Percentiles rank a stretch among this genome's conserved stretches.
These are phyloP conservation scores for Acronicta leporina DNA, from an alignment of 2,888 invertebrate species.

Conservation along the genomic window DNA sequence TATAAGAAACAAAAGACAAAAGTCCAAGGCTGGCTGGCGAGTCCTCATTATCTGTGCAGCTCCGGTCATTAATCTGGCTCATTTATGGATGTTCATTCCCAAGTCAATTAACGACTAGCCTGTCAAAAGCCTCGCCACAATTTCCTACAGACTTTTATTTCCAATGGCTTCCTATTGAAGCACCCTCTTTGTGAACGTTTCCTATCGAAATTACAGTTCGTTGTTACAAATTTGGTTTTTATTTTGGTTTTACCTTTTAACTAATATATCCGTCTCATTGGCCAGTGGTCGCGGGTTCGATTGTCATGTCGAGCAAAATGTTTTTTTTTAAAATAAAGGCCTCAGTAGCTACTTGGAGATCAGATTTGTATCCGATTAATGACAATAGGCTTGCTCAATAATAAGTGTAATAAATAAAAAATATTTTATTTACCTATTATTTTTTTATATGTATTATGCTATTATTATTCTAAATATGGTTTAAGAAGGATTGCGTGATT, in stretches of 20 bases:
- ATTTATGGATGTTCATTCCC: slow-evolving; percentile 34
- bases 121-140: slow-evolving; percentile 17
- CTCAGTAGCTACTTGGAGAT: too few relatives aligned
- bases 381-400: too few relatives aligned
- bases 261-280: too few relatives aligned
- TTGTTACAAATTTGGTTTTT: slow-evolving; percentile 1
- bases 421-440: not conserved
- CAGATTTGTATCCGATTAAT: too few relatives aligned
- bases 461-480: slow-evolving; percentile 1
- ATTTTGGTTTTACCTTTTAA: not conserved
- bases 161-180: slow-evolving; percentile 4
- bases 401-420: too few relatives aligned
- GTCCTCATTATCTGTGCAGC: slow-evolving; percentile 40
- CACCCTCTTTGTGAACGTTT: slow-evolving; percentile 14
- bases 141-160: slow-evolving; percentile 27
- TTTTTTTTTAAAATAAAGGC: not conserved
- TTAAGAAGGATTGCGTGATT: not conserved
- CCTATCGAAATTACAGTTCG: slow-evolving; percentile 1
- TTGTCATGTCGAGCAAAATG: not conserved
- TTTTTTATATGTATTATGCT: not conserved
- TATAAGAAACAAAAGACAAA: not conserved
- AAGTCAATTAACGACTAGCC: slow-evolving; percentile 33
- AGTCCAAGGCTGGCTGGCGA: not conserved
- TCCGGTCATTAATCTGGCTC: slow-evolving; percentile 48
- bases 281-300: not conserved